These are phyloP conservation scores for Semicossyphus pulcher DNA, from an alignment of 2,113 vertebrate species.

Conservation along the genomic window DNA sequence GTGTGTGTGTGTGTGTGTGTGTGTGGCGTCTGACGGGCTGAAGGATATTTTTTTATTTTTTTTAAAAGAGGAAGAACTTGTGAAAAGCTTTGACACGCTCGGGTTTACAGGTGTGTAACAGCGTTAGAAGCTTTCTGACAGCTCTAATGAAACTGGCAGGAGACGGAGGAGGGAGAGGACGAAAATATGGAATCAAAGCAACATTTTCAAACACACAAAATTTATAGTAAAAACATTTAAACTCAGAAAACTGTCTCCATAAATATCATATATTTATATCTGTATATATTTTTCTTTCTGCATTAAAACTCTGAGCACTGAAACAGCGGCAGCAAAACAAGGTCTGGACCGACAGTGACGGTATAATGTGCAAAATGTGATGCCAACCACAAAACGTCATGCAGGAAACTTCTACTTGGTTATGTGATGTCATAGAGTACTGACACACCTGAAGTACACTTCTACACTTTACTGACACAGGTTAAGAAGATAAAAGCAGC, in stretches of 20 bases:
- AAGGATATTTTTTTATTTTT: slow-evolving; percentile 13
- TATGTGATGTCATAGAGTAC: not conserved
- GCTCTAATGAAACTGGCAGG: slow-evolving; percentile 60
- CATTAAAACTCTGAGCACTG: slow-evolving; percentile 45
- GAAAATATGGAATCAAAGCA: slow-evolving; percentile 2
- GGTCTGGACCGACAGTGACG: not conserved
- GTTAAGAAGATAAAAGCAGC: not conserved
- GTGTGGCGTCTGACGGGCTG: slow-evolving; percentile 38
- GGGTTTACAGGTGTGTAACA: slow-evolving; percentile 73
- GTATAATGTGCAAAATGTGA: slow-evolving; percentile 28
- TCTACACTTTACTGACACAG: not conserved
- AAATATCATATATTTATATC: slow-evolving; percentile 16
- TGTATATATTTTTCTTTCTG: slow-evolving; percentile 21
- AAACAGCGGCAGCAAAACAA: slow-evolving; percentile 13
- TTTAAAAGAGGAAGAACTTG: slow-evolving; percentile 46
- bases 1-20: slow-evolving; percentile 22
- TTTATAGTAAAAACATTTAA: not conserved
- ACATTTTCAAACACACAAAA: not conserved
- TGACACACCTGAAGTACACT: not conserved
- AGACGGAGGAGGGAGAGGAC: slow-evolving; percentile 8
- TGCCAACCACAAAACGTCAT: not conserved
- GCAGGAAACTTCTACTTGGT: not conserved
- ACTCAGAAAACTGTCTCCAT: not conserved
- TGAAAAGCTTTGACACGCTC: slow-evolving; percentile 80
- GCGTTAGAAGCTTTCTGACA: slow-evolving; percentile 68